These are phyloP conservation scores for Drosophila melanosoma DNA, from an alignment of 2,888 invertebrate species.

Conservation along the genomic window DNA sequence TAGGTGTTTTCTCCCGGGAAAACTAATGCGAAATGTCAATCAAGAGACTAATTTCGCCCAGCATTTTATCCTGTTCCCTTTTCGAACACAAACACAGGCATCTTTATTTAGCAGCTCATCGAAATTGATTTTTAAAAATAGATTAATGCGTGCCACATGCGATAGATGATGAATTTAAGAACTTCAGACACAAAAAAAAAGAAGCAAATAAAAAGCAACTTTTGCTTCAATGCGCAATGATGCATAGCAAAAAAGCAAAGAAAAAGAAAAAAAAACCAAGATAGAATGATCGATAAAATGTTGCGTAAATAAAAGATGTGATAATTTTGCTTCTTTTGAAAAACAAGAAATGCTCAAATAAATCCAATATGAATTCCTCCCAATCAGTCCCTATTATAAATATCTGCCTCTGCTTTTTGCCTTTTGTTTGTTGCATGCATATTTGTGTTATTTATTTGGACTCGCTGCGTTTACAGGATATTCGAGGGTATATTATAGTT, in stretches of 20 bases:
- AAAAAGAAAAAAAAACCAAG: conserved; percentile 10
- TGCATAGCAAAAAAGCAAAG: conserved; percentile 9
- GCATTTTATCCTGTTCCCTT: neutral
- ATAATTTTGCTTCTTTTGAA: conserved; percentile 27
- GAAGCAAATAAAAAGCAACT: neutral
- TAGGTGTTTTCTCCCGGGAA: neutral
- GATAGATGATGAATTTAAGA: neutral
- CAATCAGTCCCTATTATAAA: conserved; percentile 1
- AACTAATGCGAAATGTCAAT: conserved; percentile 14
- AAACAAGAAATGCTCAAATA: conserved; percentile 1
- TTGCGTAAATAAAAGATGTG: conserved; percentile 48
- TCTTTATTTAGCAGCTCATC: conserved; percentile 14
- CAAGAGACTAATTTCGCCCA: conserved; percentile 26
- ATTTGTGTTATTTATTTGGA: conserved; percentile 10
- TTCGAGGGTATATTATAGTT: neutral
- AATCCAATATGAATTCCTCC: neutral
- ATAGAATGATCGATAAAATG: conserved; percentile 40
- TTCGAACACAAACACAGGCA: neutral
- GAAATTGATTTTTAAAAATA: conserved; percentile 37
- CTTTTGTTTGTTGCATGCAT: conserved; percentile 18
- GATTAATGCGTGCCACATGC: conserved; percentile 28
- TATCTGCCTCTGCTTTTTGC: neutral
- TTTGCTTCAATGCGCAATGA: conserved; percentile 29
- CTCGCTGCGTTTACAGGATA: neutral
- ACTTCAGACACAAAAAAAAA: neutral